Percentiles rank a stretch among this genome's conserved stretches.
These are phyloP conservation scores for Terrapene triunguis DNA, from an alignment of 2,113 vertebrate genomes.

Conservation along the genomic window DNA sequence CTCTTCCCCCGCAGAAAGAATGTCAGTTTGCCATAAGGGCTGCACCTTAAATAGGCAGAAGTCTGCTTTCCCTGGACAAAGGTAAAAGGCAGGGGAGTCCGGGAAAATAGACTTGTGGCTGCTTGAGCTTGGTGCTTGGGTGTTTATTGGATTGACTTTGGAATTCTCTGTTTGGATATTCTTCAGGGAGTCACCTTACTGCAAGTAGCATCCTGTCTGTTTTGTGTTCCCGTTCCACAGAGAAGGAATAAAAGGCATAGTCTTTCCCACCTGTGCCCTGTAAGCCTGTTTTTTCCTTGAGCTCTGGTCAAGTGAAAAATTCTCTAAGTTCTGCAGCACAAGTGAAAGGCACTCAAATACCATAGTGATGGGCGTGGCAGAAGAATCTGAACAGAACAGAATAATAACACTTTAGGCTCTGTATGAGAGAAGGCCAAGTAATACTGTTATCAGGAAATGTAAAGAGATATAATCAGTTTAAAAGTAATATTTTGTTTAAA, in stretches of 20 bases:
- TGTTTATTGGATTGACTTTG: background rate
- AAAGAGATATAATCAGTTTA: background rate
- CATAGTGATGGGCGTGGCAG: background rate
- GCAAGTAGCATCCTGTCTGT: background rate
- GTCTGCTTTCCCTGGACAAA: background rate
- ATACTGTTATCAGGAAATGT: background rate
- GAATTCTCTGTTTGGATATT: background rate
- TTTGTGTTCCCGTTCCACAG: background rate
- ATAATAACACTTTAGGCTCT: background rate
- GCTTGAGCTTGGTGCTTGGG: background rate
- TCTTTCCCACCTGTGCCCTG: background rate
- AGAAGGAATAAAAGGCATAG: background rate
- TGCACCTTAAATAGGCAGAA: background rate
- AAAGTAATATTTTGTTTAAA: background rate
- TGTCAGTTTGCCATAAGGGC: background rate
- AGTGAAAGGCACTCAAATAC: background rate
- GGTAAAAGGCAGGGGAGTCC: background rate
- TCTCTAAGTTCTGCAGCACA: background rate
- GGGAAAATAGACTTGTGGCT: background rate
- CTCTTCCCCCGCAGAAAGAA: background rate
- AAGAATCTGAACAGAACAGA: background rate
- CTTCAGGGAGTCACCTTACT: background rate
- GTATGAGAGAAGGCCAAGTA: background rate
- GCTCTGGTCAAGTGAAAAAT: too few species aligned
- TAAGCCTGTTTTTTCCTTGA: background rate